Conservation (phyloP, 2,888 invertebrate species). For the Arge pagana region DNA sequence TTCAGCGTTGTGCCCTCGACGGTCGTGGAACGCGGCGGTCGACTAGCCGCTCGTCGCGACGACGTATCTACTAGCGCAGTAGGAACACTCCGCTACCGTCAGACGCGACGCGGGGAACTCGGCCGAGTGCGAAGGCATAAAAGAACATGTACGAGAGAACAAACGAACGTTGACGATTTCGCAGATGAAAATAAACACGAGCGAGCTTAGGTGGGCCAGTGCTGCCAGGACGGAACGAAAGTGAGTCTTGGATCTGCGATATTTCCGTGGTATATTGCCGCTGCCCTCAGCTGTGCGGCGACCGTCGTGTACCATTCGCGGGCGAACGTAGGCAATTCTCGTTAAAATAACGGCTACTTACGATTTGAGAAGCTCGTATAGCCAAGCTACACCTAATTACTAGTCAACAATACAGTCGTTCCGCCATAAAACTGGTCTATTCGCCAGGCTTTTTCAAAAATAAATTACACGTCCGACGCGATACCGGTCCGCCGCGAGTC, state of each 20-base stretch:
- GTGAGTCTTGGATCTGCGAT: slow-evolving; percentile 4
- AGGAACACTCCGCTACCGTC: no score
- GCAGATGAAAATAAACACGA: slow-evolving; percentile 48
- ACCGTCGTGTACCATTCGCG: slow-evolving; percentile 34
- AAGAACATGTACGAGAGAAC: no score
- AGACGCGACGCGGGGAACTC: no score
- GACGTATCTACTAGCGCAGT: no score
- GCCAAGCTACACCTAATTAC: slow-evolving; percentile 29
- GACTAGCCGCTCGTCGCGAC: no score
- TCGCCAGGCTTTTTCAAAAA: no score
- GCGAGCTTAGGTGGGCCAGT: slow-evolving; percentile 10
- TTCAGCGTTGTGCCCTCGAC: no score
- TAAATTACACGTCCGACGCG: no score
- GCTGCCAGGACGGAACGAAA: background rate
- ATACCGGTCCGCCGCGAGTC: no score
- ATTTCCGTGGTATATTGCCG: slow-evolving; percentile 37
- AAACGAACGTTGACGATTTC: slow-evolving; percentile 29
- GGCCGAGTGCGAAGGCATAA: no score
- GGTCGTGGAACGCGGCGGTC: no score
- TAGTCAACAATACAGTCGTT: slow-evolving; percentile 11
- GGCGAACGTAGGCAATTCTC: slow-evolving; percentile 37
- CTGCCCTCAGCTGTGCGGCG: slow-evolving; percentile 18
- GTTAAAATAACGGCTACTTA: slow-evolving; percentile 47
- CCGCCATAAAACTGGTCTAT: no score
- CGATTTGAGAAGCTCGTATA: slow-evolving; percentile 40